Evolutionary conservation across 2,888 invertebrate genomes (phyloP).

Genomic region (Magallana nippona): DNA sequence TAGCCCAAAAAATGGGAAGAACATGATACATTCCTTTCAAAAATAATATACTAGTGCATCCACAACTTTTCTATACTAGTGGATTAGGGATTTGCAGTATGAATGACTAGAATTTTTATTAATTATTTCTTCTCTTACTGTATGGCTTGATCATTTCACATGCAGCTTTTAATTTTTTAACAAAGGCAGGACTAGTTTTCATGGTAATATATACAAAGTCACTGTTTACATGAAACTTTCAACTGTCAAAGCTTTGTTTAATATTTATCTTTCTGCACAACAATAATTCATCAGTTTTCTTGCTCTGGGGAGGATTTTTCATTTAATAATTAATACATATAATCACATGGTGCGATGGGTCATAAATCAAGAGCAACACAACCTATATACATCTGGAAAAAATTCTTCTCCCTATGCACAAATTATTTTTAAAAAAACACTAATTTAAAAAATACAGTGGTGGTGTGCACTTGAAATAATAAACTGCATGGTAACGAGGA

Average conservation of each 20-base stretch:
- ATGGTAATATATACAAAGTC: slow-evolving; percentile 16
- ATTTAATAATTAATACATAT: background rate
- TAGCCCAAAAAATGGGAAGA: background rate
- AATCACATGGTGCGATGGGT: background rate
- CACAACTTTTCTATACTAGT: slow-evolving; percentile 9
- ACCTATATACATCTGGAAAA: too few relatives aligned
- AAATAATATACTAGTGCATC: background rate
- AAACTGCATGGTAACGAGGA: background rate
- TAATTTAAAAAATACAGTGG: background rate
- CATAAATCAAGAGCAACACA: too few relatives aligned
- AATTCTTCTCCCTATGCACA: background rate
- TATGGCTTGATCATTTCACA: background rate
- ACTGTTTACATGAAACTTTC: background rate
- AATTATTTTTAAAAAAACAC: background rate
- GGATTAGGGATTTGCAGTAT: background rate
- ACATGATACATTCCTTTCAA: too few relatives aligned
- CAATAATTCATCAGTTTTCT: background rate
- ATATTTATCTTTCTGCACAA: background rate
- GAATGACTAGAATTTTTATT: background rate
- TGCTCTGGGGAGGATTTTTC: background rate
- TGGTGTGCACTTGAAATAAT: slow-evolving; percentile 1
- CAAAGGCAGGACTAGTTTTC: slow-evolving; percentile 22
- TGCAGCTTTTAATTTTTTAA: slow-evolving; percentile 23
- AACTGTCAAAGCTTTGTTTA: background rate
- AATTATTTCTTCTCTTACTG: background rate